Base-by-base conservation (phyloP, 2,113 vertebrate genomes). In the Cyanoderma ruficeps region DNA sequence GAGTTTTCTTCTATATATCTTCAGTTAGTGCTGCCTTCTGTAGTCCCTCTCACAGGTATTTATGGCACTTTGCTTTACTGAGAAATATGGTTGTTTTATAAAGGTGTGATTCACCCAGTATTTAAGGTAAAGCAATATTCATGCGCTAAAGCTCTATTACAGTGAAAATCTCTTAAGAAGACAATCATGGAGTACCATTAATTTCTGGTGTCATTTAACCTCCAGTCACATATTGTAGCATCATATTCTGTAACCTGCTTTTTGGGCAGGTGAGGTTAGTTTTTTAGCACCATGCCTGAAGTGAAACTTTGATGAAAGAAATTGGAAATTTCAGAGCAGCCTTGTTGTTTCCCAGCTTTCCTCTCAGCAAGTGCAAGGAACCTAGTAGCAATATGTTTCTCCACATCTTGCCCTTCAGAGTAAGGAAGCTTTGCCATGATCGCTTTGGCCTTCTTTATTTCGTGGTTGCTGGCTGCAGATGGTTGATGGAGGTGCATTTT, bases 171-270 rank as follows among this genome's bases (percentile, higher is more conserved):
- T 80, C 33, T 64, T 69, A 0, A 2, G 30, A 72, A 61, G 14
- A 24, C 63, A 2, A 0, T 53, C 2, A 30, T 17, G 8, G 25
- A 41, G 20, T 57, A 28, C 22, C 3, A 0, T 83, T 70, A 46
- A 44, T 37, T 81, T 77, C 31, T 82, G 37, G 13, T 65, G 39
- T 19, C 6, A 30, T 61, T 82, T 44, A 61, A 49, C 46, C 14
- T 90, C 8, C 0, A 0, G 23, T 79, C 27, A 12, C 39, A 10
- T 12, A 39, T 33, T 60, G 41, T 57, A 44, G 27, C 0, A 0
- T 19, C 31, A 35, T 57, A 35, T 35, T 75, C 35, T 67, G 25
- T 50, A 57, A 35, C 16, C 3, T 72, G 27, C 46, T 87, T 81
- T 61, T 39, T 69, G 56, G 13, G 23, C 23, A 47, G 6, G 5